These are phyloP conservation scores for Pachliopta kotzebuea DNA, from an alignment of 2,888 invertebrate genomes.

Conservation along the genomic window DNA sequence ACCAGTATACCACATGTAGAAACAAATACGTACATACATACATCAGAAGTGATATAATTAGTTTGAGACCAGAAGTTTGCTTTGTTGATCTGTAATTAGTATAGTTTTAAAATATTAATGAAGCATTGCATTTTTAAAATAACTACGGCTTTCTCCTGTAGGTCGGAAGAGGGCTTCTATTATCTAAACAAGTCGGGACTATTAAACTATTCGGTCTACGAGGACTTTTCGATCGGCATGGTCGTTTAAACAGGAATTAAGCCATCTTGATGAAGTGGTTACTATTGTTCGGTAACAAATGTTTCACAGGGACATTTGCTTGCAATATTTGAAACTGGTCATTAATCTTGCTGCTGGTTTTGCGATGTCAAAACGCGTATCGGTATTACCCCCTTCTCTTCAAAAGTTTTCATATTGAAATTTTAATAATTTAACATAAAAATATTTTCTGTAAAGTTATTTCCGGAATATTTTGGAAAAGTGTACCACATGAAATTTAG, in stretches of 20 bases:
- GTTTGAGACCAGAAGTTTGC: not conserved
- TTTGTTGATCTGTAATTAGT: too few relatives aligned
- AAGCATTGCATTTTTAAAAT: not conserved
- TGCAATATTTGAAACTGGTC: conserved; percentile 40
- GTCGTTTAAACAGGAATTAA: conserved; percentile 54
- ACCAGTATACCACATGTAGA: not conserved
- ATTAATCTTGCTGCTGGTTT: conserved; percentile 37
- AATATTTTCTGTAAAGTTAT: not conserved
- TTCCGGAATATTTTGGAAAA: not conserved
- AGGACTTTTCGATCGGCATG: conserved; percentile 50
- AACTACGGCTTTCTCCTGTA: not conserved
- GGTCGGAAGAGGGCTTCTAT: not conserved
- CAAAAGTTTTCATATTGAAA: not conserved
- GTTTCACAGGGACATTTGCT: conserved; percentile 35
- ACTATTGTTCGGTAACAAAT: conserved; percentile 40
- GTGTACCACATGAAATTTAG: too few relatives aligned
- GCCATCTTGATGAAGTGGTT: conserved; percentile 35
- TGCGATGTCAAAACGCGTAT: conserved; percentile 30
- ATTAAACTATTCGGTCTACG: conserved; percentile 37
- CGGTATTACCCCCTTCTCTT: conserved; percentile 8
- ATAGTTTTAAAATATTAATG: not conserved
- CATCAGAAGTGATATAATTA: not conserved
- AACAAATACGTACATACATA: not conserved
- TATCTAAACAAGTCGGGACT: conserved; percentile 10
- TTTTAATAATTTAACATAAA: not conserved